Base-by-base conservation (phyloP, 2,888 invertebrate genomes). In the Petrolisthes manimaculis region DNA sequence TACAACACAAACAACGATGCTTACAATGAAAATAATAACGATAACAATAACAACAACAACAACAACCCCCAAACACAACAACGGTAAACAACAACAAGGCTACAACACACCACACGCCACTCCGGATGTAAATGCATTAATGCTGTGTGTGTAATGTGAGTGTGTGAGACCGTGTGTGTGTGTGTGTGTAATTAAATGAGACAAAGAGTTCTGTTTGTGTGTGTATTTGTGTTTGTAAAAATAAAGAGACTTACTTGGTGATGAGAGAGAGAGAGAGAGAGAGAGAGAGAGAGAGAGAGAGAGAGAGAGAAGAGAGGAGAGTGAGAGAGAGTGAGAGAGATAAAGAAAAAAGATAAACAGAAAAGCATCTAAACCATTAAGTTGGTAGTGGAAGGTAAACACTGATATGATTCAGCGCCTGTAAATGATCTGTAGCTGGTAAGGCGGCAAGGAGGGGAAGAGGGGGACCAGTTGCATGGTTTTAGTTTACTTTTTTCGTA, bases 191-290 rank as follows among this genome's bases (percentile, higher is more conserved):
- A 75, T 12, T 18, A 21, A 1, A 21, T 12, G n/a, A 75, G 37
- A 75, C 18, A n/a, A 21, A 75, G 37, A 21, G 21, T 12, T n/a
- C 9, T 18, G 37, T 12, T 2, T 18, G 77, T 12, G 21, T 18
- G 77, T 12, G 37, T 12, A 3, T 12, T 9, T 18, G 77, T 12
- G 12, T 12, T 0, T 12, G 21, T 12, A 75, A 12, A 37, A 21
- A 37, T 12, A 24, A 21, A 75, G 77, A 75, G 77, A 24, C 9
- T n/a, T 12, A 75, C n/a, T 12, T 12, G 37, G 21, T 12, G 21
- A 12, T n/a, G n/a, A 24, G 77, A 75, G 37, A 75, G 77, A 24
- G 37, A 75, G n/a, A 75, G 37, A 75, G 37, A 75, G 77, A 75
- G n/a, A 37, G n/a, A 24, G n/a, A 24, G 77, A 37, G 37, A 75